These are phyloP conservation scores for Alectura lathami DNA, from an alignment of 2,113 vertebrate genomes.

Conservation along the genomic window DNA sequence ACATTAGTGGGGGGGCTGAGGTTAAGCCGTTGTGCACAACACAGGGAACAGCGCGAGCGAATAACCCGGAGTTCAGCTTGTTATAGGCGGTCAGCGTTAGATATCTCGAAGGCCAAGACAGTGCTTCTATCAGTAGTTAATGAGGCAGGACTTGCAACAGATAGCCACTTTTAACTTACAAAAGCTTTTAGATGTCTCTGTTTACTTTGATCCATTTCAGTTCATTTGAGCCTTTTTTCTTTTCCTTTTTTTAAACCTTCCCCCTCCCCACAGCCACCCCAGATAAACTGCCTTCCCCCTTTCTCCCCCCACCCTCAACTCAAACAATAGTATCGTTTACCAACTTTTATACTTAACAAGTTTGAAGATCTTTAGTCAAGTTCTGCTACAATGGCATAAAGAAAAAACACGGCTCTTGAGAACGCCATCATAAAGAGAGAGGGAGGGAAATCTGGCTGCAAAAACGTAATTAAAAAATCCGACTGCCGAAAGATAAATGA, in stretches of 20 bases:
- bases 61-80: conserved; percentile 71
- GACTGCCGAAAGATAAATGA: conserved; percentile 67
- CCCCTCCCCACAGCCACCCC: conserved; percentile 18
- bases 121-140: conserved; percentile 85
- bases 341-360: conserved; percentile 80
- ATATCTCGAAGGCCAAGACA: conserved; percentile 78
- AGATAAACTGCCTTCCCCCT: conserved; percentile 73
- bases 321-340: conserved; percentile 83
- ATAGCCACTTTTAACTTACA: conserved; percentile 84
- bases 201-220: conserved; percentile 88
- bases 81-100: conserved; percentile 66
- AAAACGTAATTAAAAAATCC: conserved; percentile 69
- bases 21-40: conserved; percentile 64
- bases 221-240: conserved; percentile 79
- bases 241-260: not conserved
- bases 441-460: conserved; percentile 37
- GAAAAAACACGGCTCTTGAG: conserved; percentile 60
- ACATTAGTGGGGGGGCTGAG: conserved; percentile 67
- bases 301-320: not conserved
- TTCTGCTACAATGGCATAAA: conserved; percentile 73
- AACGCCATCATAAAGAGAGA: conserved; percentile 31
- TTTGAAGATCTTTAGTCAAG: conserved; percentile 77
- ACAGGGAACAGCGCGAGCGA: conserved; percentile 45
- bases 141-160: conserved; percentile 85
- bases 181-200: conserved; percentile 87